phyloP scores from a whole-genome alignment of 2,888 invertebrate genomes.

The Sminthurides aquaticus region DNA sequence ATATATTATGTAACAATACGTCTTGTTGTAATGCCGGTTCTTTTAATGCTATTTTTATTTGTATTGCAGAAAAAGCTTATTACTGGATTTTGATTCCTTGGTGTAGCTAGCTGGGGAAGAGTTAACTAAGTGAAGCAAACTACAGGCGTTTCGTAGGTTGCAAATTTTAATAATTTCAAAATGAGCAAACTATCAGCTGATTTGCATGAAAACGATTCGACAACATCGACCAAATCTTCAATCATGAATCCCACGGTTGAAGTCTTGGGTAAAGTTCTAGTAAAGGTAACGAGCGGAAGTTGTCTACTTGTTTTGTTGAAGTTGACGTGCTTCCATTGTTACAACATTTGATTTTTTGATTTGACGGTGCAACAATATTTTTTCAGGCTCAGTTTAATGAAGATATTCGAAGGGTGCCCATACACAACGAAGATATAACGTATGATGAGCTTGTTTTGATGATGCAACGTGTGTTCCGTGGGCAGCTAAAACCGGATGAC shows the following conservation, averaged over 20 bases:
- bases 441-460: slow-evolving; percentile 62
- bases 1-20: no score
- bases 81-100: no score
- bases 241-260: slow-evolving; percentile 9
- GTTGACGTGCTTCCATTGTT: background rate
- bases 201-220: slow-evolving; percentile 16
- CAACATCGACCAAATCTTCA: slow-evolving; percentile 16
- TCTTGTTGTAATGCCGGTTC: no score
- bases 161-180: no score
- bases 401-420: slow-evolving; percentile 61
- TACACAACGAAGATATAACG: slow-evolving; percentile 65
- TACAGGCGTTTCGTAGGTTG: no score
- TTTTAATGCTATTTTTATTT: no score
- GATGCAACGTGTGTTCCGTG: slow-evolving; percentile 64
- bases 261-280: slow-evolving; percentile 19
- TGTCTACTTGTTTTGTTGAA: background rate
- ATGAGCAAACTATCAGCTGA: slow-evolving; percentile 16
- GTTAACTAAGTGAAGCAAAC: no score
- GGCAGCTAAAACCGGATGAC: slow-evolving; percentile 57
- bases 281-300: slow-evolving; percentile 12
- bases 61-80: no score
- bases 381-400: slow-evolving; percentile 56
- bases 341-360: no score
- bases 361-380: no score
- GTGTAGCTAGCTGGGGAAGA: no score